Evolutionary conservation across 2,888 invertebrate species (phyloP).

Genomic region (Drosophila colorata): DNA sequence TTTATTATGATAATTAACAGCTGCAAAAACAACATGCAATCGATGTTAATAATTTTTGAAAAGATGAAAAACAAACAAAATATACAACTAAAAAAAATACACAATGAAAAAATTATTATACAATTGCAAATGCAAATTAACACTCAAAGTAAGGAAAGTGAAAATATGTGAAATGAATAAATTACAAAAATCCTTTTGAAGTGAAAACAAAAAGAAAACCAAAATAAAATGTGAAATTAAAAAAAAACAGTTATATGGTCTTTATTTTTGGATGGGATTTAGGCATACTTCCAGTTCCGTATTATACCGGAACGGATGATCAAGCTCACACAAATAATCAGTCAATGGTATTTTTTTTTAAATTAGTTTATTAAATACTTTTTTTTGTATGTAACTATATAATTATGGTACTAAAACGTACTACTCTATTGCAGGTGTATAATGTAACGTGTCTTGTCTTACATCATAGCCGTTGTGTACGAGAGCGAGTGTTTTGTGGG

Average conservation of each 20-base stretch:
- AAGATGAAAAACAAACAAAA: slow-evolving; percentile 43
- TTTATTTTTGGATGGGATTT: not conserved
- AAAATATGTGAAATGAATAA: slow-evolving; percentile 77
- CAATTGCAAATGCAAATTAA: slow-evolving; percentile 79
- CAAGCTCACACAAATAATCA: not conserved
- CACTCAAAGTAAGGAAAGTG: slow-evolving; percentile 76
- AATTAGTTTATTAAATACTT: slow-evolving; percentile 59
- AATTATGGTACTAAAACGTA: slow-evolving; percentile 72
- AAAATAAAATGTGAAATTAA: slow-evolving; percentile 80
- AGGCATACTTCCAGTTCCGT: not conserved
- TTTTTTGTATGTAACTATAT: slow-evolving; percentile 25
- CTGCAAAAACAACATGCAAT: slow-evolving; percentile 71
- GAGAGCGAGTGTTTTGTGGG: slow-evolving; percentile 32
- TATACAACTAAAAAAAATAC: slow-evolving; percentile 54
- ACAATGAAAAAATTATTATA: slow-evolving; percentile 71
- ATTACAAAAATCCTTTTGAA: slow-evolving; percentile 82
- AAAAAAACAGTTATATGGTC: slow-evolving; percentile 37
- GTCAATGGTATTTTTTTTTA: slow-evolving; percentile 6
- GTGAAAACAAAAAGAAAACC: slow-evolving; percentile 73
- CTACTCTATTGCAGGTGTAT: slow-evolving; percentile 41
- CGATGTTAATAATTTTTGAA: slow-evolving; percentile 77
- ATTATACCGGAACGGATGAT: too few relatives aligned
- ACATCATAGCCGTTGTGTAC: slow-evolving; percentile 30
- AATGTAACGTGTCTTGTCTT: slow-evolving; percentile 16
- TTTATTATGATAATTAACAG: slow-evolving; percentile 74